Evolutionary conservation across 2,888 invertebrate species (phyloP).

Genomic region (Drosophila villosipedis): DNA sequence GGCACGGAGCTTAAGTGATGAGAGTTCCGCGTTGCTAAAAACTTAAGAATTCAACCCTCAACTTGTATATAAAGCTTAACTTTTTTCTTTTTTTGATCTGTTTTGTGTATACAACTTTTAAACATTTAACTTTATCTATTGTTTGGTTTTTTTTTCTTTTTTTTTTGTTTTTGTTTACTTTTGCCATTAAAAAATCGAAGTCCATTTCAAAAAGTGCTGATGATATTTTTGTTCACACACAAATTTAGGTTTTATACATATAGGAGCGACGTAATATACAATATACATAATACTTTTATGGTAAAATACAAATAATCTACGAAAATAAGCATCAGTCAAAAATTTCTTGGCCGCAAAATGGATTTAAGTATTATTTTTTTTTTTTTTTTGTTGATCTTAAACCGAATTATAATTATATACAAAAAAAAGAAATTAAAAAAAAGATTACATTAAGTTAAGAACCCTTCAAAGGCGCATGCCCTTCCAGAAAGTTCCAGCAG

Average conservation of each 20-base stretch:
- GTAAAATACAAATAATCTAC: constrained; percentile 77
- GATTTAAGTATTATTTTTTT: constrained; percentile 11
- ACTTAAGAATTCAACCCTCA: constrained; percentile 81
- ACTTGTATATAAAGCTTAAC: constrained; percentile 79
- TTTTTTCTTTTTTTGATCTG: constrained; percentile 45
- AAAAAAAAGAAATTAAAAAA: constrained; percentile 16
- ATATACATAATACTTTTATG: constrained; percentile 69
- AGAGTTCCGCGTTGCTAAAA: constrained; percentile 72
- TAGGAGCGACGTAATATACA: constrained; percentile 77
- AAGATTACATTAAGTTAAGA: constrained; percentile 3
- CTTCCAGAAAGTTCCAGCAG: constrained; percentile 34
- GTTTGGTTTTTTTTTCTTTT: constrained; percentile 30
- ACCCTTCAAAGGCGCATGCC: constrained; percentile 25
- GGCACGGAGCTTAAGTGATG: constrained; percentile 61
- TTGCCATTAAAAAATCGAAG: constrained; percentile 84
- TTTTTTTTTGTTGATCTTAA: constrained; percentile 7
- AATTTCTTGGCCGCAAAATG: constrained; percentile 83
- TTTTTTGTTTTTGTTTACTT: constrained; percentile 43
- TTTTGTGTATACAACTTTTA: constrained; percentile 62
- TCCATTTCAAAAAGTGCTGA: constrained; percentile 85
- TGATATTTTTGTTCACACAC: constrained; percentile 85
- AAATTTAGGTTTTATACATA: constrained; percentile 77
- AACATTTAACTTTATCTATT: constrained; percentile 44
- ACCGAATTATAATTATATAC: constrained; percentile 24
- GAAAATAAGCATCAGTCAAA: constrained; percentile 84